A percentile compares a stretch with the other conserved stretches of the same genome.
These are phyloP conservation scores for Liparis tanakae DNA, from an alignment of 2,797 vertebrate genomes.

Conservation along the genomic window DNA sequence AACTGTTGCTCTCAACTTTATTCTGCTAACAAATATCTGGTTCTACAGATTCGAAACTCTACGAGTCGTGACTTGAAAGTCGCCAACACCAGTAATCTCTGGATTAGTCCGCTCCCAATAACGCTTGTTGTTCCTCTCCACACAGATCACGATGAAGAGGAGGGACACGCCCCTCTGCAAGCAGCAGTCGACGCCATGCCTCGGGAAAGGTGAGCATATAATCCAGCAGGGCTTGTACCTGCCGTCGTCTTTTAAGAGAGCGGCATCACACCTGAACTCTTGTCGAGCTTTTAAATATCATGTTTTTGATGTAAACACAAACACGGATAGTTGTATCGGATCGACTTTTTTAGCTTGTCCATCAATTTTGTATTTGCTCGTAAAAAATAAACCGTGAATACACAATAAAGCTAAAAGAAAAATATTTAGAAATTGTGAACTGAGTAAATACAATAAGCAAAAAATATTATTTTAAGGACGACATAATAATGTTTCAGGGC, in stretches of 20 bases:
- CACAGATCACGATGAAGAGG: constrained; percentile 67
- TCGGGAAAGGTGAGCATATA: constrained; percentile 73
- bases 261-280: too few relatives aligned
- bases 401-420: too few relatives aligned
- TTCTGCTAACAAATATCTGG: background rate
- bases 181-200: constrained; percentile 74
- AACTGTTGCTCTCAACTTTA: background rate
- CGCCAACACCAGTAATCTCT: background rate
- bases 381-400: background rate
- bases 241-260: too few relatives aligned
- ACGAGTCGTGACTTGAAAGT: background rate
- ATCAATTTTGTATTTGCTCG: background rate
- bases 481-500: background rate
- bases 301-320: too few relatives aligned
- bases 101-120: background rate
- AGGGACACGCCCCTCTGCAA: constrained; percentile 64
- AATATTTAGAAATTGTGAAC: background rate
- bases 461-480: background rate
- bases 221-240: background rate
- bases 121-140: constrained; percentile 11
- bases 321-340: too few relatives aligned
- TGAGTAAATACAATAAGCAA: background rate
- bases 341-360: too few relatives aligned
- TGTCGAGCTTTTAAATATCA: too few relatives aligned
- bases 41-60: background rate